These are phyloP conservation scores for Silurus meridionalis DNA, from an alignment of 2,113 vertebrate genomes.

Conservation along the genomic window DNA sequence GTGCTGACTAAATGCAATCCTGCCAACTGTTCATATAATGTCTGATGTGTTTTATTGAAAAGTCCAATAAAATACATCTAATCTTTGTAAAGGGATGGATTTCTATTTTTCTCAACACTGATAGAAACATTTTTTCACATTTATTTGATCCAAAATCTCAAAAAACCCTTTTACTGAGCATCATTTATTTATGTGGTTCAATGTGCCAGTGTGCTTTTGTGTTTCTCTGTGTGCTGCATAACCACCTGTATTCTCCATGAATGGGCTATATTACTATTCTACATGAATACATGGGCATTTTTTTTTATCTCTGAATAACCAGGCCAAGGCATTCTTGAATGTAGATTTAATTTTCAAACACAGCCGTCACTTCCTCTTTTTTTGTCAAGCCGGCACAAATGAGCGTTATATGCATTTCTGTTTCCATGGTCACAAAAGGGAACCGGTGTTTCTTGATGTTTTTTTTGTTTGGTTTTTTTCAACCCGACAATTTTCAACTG, in stretches of 20 bases:
- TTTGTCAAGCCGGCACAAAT: conserved; percentile 27
- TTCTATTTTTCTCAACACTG: background rate
- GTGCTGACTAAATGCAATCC: conserved; percentile 13
- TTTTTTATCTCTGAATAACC: background rate
- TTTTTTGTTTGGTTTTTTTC: background rate
- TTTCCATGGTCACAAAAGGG: conserved; percentile 40
- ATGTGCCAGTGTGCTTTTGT: background rate
- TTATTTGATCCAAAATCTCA: background rate
- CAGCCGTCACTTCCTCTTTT: conserved; percentile 32
- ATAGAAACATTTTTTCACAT: background rate
- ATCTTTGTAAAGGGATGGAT: background rate
- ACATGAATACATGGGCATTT: background rate
- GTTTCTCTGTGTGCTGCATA: background rate
- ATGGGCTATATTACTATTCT: background rate
- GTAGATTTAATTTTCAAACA: conserved; percentile 12
- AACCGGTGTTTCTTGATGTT: conserved; percentile 28
- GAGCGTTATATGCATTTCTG: conserved; percentile 31
- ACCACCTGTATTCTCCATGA: background rate
- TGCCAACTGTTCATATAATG: background rate
- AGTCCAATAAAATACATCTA: background rate
- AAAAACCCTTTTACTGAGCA: background rate
- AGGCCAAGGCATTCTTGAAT: background rate
- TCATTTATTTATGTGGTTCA: conserved; percentile 10
- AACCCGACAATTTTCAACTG: background rate
- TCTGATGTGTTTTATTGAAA: background rate